phyloP scores from a whole-genome alignment of 2,113 vertebrate species.

The Salminus brasiliensis region DNA sequence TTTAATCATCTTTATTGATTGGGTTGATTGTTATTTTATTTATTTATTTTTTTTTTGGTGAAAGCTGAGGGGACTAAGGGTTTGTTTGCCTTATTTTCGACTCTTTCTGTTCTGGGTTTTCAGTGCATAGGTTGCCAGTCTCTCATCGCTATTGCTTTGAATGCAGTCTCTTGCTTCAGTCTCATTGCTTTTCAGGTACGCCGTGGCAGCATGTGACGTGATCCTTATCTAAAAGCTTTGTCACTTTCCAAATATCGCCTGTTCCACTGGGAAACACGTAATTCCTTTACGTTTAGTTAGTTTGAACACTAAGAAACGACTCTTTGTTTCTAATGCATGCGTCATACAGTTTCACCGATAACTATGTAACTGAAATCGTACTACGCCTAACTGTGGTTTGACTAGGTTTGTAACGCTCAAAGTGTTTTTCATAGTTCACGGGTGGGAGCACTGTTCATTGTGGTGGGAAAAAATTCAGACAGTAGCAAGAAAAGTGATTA shows the following conservation, averaged over 20 bases:
- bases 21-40: too few relatives aligned
- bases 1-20: not conserved
- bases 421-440: not conserved
- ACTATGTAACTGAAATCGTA: not conserved
- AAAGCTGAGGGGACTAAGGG: not conserved
- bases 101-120: not conserved
- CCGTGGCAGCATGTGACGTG: conserved; percentile 40
- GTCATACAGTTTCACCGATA: conserved; percentile 13
- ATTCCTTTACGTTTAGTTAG: not conserved
- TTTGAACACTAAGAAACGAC: not conserved
- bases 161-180: conserved; percentile 24
- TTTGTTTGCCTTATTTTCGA: conserved; percentile 49
- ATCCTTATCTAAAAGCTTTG: conserved; percentile 21
- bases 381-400: not conserved
- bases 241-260: not conserved
- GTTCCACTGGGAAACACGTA: not conserved
- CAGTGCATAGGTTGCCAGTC: not conserved
- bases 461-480: not conserved
- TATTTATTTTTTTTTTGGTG: not conserved
- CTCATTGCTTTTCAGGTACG: conserved; percentile 25
- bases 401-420: not conserved
- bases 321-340: conserved; percentile 12
- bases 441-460: not conserved
- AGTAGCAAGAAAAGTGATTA: too few relatives aligned
- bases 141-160: not conserved